Evolutionary conservation across 1,140 invertebrate species (phyloP).

Genomic region (Hylaeus anthracinus): DNA sequence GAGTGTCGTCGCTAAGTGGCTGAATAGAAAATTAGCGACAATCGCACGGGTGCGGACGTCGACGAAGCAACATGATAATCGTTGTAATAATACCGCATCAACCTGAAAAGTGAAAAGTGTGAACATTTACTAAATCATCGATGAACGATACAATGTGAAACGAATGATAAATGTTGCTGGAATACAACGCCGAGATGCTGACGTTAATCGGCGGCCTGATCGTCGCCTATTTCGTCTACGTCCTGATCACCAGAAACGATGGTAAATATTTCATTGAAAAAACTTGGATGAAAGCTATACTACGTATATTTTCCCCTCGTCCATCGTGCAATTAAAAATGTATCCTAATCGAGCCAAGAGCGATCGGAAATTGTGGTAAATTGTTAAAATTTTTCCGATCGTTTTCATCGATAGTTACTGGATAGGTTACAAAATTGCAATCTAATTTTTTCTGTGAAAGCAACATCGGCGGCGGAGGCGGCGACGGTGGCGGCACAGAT

Average conservation of each 20-base stretch:
- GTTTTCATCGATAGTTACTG: neutral
- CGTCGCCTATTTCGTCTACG: constrained; percentile 75
- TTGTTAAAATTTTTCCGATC: neutral
- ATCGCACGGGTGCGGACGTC: neutral
- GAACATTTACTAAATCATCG: constrained; percentile 5
- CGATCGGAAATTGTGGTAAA: neutral
- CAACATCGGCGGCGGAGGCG: neutral
- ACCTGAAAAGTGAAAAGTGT: neutral
- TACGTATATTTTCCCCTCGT: no score
- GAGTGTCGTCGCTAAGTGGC: neutral
- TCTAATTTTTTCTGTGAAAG: constrained; percentile 4
- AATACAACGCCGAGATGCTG: constrained; percentile 74
- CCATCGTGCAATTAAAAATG: no score
- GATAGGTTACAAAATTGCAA: constrained; percentile 16
- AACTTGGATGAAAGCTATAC: no score
- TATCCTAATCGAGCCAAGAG: no score
- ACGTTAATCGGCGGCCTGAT: constrained; percentile 76
- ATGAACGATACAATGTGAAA: constrained; percentile 45
- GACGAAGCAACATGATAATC: neutral
- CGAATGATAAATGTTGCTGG: constrained; percentile 71
- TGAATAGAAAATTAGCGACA: neutral
- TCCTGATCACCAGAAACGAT: constrained; percentile 70
- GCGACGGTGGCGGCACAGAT: constrained; percentile 5
- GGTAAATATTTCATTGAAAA: constrained; percentile 67
- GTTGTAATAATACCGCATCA: neutral